Evolutionary conservation across 2,888 invertebrate species (phyloP), one percentile per base, ranked within the genome.

Genomic region (Platycheirus rosarum): DNA sequence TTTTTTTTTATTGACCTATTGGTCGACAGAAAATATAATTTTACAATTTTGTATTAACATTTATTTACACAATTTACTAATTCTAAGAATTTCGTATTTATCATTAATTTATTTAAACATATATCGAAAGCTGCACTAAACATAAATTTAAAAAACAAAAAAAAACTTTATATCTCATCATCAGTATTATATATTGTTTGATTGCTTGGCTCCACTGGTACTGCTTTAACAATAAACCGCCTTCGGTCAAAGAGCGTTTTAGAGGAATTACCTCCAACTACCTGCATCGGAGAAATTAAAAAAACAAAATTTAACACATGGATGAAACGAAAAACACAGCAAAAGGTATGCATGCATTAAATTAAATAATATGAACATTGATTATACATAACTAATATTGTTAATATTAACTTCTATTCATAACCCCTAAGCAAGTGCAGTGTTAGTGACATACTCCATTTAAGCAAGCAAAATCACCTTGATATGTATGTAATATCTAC

Each of bases 161-260:
- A n/a, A n/a, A n/a, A 23, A 23, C 26, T 32, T 53, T 44, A 79
- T 55, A 65, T 69, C 8, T 53, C 75, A 20, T 69, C 70, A 57
- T 2, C 6, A 23, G 85, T 80, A 53, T 84, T 20, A 35, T 90
- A 90, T 26, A 88, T 80, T 69, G 89, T 89, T 85, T 85, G 88
- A 78, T 89, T 89, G 78, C 88, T 88, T 66, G 87, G 85, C 51
- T 89, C 88, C 68, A 90, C 87, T 78, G 88, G 86, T 51, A 89
- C 87, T 35, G 90, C 88, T 84, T 89, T 89, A 11, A 90, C 84
- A 66, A 90, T 89, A 82, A 88, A 90, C 73, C 88, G 88, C 69
- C 87, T 86, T 55, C 90, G 89, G 85, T 89, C 88, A 55, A 84
- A 74, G 35, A 85, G 18, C 16, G 85, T 32, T 42, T 57, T 51